phyloP scores from a whole-genome alignment of 2,113 vertebrate species.

The Elephantulus edwardii region DNA sequence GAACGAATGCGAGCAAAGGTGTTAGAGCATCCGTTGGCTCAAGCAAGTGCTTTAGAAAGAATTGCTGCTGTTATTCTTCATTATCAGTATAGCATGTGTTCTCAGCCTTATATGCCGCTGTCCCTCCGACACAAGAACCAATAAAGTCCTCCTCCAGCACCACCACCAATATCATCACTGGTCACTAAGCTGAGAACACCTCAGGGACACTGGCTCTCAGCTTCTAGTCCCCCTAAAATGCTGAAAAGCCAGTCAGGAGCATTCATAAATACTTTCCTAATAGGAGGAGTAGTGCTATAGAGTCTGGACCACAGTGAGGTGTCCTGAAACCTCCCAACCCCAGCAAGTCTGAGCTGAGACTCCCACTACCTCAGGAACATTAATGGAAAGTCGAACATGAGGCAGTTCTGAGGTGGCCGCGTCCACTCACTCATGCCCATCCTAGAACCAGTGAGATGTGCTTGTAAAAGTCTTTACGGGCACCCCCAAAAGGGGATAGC shows the following conservation, averaged over 20 bases:
- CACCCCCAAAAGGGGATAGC: not conserved
- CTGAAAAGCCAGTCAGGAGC: not conserved
- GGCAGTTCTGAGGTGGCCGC: not conserved
- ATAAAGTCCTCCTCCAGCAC: not conserved
- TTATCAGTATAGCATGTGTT: fast-evolving
- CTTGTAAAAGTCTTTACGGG: not conserved
- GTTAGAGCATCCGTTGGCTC: fast-evolving
- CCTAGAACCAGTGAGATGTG: not conserved
- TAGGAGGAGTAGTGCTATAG: not conserved
- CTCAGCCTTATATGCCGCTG: too few species aligned
- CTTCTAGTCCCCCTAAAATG: not conserved
- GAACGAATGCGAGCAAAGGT: not conserved
- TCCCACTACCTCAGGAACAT: not conserved
- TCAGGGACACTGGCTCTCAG: not conserved
- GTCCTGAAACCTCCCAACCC: not conserved
- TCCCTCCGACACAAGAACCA: not conserved
- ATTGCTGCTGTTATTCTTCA: not conserved
- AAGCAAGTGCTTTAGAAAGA: fast-evolving
- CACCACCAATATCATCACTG: not conserved
- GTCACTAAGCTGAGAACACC: not conserved
- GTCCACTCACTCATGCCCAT: not conserved
- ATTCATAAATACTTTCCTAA: not conserved
- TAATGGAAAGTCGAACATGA: not conserved
- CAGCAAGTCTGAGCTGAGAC: not conserved
- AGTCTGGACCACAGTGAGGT: not conserved